These are phyloP conservation scores for Drosophila anomalata DNA, from an alignment of 2,888 invertebrate genomes.

Conservation along the genomic window DNA sequence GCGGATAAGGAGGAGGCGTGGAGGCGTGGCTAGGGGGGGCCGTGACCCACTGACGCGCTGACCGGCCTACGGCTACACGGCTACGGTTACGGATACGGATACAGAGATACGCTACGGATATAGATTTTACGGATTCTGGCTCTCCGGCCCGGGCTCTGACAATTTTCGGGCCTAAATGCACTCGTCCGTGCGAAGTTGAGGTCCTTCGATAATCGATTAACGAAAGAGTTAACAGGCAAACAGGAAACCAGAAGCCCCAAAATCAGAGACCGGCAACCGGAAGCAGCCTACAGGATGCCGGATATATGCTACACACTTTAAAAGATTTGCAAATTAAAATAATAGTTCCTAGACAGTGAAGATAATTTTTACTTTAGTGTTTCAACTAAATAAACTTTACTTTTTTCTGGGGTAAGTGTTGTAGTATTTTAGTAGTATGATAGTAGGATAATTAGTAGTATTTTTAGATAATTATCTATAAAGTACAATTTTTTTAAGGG, in stretches of 20 bases:
- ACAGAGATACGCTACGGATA: slow-evolving; percentile 14
- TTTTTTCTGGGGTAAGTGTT: too few species aligned
- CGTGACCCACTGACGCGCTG: slow-evolving; percentile 45
- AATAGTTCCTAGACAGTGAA: too few species aligned
- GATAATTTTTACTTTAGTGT: too few species aligned
- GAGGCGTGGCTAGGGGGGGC: slow-evolving; percentile 12
- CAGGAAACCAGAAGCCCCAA: slow-evolving; percentile 2
- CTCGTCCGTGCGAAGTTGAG: slow-evolving; percentile 5
- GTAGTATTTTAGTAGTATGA: too few species aligned
- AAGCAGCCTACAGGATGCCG: slow-evolving; percentile 15
- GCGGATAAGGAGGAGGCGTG: not conserved
- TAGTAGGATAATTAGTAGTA: too few species aligned
- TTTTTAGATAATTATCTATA: too few species aligned
- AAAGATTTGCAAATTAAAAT: not conserved
- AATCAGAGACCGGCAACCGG: slow-evolving; percentile 18
- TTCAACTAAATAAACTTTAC: too few species aligned
- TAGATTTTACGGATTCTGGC: slow-evolving; percentile 16
- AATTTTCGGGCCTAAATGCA: slow-evolving; percentile 29
- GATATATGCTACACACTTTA: slow-evolving; percentile 1
- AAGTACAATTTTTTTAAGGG: too few species aligned
- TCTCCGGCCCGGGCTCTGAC: slow-evolving; percentile 1
- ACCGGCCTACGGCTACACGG: slow-evolving; percentile 33
- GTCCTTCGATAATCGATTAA: slow-evolving; percentile 36
- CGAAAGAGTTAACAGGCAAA: slow-evolving; percentile 5
- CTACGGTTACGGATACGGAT: slow-evolving; percentile 11